Base-by-base conservation (phyloP, 2,797 vertebrate species). In the Potorous gilbertii region DNA sequence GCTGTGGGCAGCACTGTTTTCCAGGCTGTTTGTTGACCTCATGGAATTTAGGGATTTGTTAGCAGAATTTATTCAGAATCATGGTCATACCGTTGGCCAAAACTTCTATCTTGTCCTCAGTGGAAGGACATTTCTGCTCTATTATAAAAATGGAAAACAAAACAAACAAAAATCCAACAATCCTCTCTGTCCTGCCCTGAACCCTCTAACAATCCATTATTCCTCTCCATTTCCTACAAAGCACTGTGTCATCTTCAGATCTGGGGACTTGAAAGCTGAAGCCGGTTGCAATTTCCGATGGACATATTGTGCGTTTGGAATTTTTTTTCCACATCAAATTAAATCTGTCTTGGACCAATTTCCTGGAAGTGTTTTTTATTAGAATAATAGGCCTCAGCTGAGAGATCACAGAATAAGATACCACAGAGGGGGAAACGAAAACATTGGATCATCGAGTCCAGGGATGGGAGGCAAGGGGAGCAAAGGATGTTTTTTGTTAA, bases 301-400 rank as follows among this genome's bases (percentile, higher is more conserved):
- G 93, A 96, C 95, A 93, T 94, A 92, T 96, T 87, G 93, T 97
- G 92, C 52, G 0, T 95, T 97, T 92, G 96, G 96, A 97, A 97
- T 97, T 96, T 97, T 87, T 97, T 97, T 97, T 98, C 96, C 97
- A 97, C 97, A 93, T 97, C 95, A 96, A 97, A 98, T 98, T 97
- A 96, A 97, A 91, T 95, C 93, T 97, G 96, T 96, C 97, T 96
- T 97, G 95, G 97, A 95, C 94, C 97, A 97, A 98, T 95, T 98
- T 98, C 97, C 97, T 98, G 97, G 95, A 96, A 97, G 96, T 97
- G 97, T 96, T 97, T 98, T 96, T 97, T 97, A 98, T 97, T 97
- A 98, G 95, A 96, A 95, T 97, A 97, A 97, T 97, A 92, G 93
- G 91, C 92, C 93, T 98, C 97, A 96, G 97, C 95, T 97, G 97